A percentile compares a stretch with the other conserved stretches of the same genome.
Conservation (phyloP, 2,113 vertebrate species). For the Vimba vimba region DNA sequence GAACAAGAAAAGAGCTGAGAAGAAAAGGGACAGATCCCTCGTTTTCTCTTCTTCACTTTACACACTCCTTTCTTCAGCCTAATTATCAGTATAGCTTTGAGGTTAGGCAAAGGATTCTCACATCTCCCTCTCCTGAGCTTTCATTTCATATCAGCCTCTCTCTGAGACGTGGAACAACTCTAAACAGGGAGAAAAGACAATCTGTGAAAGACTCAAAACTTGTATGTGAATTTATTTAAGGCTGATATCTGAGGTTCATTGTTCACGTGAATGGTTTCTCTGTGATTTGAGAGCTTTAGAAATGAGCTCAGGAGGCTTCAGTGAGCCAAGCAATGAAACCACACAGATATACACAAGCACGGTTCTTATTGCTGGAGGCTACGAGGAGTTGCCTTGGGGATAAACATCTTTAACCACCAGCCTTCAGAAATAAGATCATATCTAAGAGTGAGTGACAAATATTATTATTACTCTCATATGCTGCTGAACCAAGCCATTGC, state of each 20-base stretch:
- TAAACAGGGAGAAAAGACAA: slow-evolving; percentile 15
- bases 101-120: slow-evolving; percentile 27
- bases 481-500: neutral
- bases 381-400: slow-evolving; percentile 20
- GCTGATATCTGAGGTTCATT: slow-evolving; percentile 14
- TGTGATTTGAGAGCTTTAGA: slow-evolving; percentile 24
- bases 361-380: slow-evolving; percentile 15
- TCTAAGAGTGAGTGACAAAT: slow-evolving; percentile 12
- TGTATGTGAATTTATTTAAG: slow-evolving; percentile 35
- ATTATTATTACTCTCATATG: neutral
- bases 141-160: slow-evolving; percentile 14
- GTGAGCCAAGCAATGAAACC: neutral
- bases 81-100: slow-evolving; percentile 40
- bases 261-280: neutral
- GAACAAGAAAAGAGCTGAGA: slow-evolving; percentile 24
- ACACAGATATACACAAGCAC: slow-evolving; percentile 7
- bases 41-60: slow-evolving; percentile 25
- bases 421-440: slow-evolving; percentile 26
- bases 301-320: slow-evolving; percentile 22
- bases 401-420: slow-evolving; percentile 29
- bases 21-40: slow-evolving; percentile 29
- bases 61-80: slow-evolving; percentile 30
- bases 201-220: slow-evolving; percentile 2
- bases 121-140: slow-evolving; percentile 4
- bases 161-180: neutral